phyloP scores from a whole-genome alignment of 2,113 vertebrate species.

The Candoia aspera region DNA sequence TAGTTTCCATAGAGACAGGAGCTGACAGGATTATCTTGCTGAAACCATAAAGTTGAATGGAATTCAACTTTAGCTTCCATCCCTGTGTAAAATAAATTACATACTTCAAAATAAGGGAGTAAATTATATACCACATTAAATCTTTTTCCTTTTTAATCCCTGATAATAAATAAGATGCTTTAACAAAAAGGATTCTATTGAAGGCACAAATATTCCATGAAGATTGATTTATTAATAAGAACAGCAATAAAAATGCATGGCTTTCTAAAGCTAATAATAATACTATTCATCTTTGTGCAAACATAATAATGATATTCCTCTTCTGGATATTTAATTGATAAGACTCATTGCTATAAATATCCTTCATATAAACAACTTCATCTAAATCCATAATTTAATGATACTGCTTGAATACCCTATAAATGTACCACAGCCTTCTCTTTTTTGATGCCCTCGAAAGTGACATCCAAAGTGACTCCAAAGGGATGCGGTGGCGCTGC shows the following conservation, averaged over 20 bases:
- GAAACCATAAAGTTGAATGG: slow-evolving; percentile 52
- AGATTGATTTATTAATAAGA: slow-evolving; percentile 34
- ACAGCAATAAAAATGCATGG: slow-evolving; percentile 16
- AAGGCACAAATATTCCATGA: slow-evolving; percentile 2
- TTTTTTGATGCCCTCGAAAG: background rate
- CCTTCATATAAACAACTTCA: slow-evolving; percentile 5
- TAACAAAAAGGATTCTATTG: background rate
- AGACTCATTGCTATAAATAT: background rate
- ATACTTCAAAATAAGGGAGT: slow-evolving; percentile 28
- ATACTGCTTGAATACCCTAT: background rate
- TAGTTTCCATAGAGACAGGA: slow-evolving; percentile 67
- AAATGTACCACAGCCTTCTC: background rate
- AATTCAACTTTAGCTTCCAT: slow-evolving; percentile 41
- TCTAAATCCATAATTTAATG: slow-evolving; percentile 20
- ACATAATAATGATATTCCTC: background rate
- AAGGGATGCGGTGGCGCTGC: no score
- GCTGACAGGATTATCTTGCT: slow-evolving; percentile 50
- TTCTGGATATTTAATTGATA: slow-evolving; percentile 29
- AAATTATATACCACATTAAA: slow-evolving; percentile 40
- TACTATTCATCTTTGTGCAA: background rate
- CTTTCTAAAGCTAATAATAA: slow-evolving; percentile 19
- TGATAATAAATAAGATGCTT: background rate
- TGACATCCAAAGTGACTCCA: no score
- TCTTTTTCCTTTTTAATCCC: slow-evolving; percentile 27
- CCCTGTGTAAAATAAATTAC: slow-evolving; percentile 43